Evolutionary conservation across 1,140 invertebrate genomes (phyloP), one percentile per base, ranked within the genome.

Genomic region (Elysia chlorotica): DNA sequence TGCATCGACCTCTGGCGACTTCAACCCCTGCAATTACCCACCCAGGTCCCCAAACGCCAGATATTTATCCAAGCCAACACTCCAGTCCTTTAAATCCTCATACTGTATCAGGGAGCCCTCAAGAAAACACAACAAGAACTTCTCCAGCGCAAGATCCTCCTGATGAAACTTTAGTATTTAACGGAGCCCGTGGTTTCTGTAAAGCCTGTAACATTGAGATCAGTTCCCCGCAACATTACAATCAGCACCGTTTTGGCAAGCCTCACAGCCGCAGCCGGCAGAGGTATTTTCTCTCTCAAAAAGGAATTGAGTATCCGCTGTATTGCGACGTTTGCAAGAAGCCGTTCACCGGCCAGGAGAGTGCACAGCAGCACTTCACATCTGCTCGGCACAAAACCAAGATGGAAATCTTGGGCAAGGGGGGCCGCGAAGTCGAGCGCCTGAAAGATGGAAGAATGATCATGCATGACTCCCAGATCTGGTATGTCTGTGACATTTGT

Each of bases 401-500:
- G 54, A 65, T 37, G 17, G 35, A n/a, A 3, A 25, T 76, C n/a
- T 6, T 61, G 5, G 59, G 28, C 14, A 36, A 33, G 14, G 53
- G 36, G 2, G 31, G 48, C 21, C 41, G 68, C n/a, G 57, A 17
- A 31, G 68, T 48, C 25, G 41, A n/a, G 41, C 33, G 21, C 33
- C 30, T 37, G 2, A 48, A 37, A 2, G 70, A 59, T 5, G 63
- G 61, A 17, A 31, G 31, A 4, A 23, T 69, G 4, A 57, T 70
- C 10, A 23, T 67, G 0, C 61, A 41, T 10, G 78, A 79, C 69
- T 76, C 66, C 37, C 74, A 77, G 41, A 66, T 73, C 0, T 81
- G 80, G 80, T 74, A 72, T 56, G n/a, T 48, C 4, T 83, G 82
- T 78, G 68, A 80, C 4, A 68, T 80, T 30, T 83, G 82, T 67